These are phyloP conservation scores for Nestor notabilis DNA, from an alignment of 2,113 vertebrate species.

Conservation along the genomic window DNA sequence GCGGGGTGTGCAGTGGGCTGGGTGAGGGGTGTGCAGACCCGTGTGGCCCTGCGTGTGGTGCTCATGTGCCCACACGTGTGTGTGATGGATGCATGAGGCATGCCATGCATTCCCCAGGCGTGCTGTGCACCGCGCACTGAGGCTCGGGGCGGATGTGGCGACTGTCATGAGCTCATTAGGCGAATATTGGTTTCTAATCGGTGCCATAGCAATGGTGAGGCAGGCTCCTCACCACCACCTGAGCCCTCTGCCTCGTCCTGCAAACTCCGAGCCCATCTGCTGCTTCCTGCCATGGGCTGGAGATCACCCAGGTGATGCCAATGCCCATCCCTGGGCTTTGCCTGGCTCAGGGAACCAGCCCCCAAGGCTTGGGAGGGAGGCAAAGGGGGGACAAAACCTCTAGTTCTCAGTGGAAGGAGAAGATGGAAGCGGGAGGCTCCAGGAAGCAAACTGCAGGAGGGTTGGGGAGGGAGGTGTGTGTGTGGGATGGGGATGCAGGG, in stretches of 20 bases:
- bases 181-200: conserved; percentile 73
- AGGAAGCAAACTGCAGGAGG: background rate
- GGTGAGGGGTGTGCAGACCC: background rate
- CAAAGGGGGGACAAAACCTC: accelerated
- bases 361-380: background rate
- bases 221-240: conserved; percentile 65
- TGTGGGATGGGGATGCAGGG: accelerated
- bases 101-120: background rate
- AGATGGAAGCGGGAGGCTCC: background rate
- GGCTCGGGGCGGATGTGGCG: conserved; percentile 8
- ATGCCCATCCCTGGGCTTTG: conserved; percentile 32
- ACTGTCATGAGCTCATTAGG: conserved; percentile 71
- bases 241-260: conserved; percentile 56
- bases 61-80: accelerated
- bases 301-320: conserved; percentile 62
- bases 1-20: accelerated
- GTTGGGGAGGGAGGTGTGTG: accelerated
- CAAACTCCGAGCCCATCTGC: conserved; percentile 70
- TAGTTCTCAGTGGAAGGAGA: accelerated
- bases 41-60: accelerated
- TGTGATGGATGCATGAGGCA: accelerated
- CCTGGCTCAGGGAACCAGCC: background rate
- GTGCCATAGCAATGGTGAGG: conserved; percentile 75
- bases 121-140: background rate
- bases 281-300: conserved; percentile 53